Conservation (phyloP, 2,888 invertebrate species). For the Arrhopalites spinosus region DNA sequence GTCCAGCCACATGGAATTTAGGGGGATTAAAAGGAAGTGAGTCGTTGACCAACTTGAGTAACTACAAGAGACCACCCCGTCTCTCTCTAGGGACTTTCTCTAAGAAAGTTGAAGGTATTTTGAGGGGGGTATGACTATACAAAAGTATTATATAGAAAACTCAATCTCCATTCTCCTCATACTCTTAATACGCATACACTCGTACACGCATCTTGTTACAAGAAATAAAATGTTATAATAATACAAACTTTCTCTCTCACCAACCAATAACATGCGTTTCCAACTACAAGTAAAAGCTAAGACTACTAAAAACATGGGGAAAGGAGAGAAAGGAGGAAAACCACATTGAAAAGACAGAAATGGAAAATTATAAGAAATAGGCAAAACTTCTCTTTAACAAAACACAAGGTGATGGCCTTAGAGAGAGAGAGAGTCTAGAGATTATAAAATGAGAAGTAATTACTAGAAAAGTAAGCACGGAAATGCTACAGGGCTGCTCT, state of each 20-base stretch:
- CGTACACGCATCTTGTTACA: background rate
- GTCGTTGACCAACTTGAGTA: slow-evolving; percentile 29
- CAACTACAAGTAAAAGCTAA: background rate
- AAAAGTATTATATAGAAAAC: no score
- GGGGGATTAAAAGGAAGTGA: slow-evolving; percentile 30
- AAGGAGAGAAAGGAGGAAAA: background rate
- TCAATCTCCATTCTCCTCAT: no score
- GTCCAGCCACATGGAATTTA: slow-evolving; percentile 26
- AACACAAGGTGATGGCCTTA: slow-evolving; percentile 21
- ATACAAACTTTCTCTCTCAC: background rate
- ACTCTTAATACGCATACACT: no score
- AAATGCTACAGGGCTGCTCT: background rate
- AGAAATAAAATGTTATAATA: background rate
- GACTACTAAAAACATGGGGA: background rate
- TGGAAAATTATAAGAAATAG: slow-evolving; percentile 32
- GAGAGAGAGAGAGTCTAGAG: slow-evolving; percentile 30
- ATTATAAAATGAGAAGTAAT: slow-evolving; percentile 46
- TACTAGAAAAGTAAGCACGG: slow-evolving; percentile 37
- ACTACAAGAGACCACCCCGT: background rate
- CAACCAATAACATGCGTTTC: no score
- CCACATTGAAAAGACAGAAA: background rate
- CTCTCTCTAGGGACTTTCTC: background rate
- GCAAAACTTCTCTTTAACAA: slow-evolving; percentile 19
- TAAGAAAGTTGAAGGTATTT: no score
- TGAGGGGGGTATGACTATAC: no score